Base-by-base conservation (phyloP, 2,888 invertebrate species). In the Eretmocerus hayati region DNA sequence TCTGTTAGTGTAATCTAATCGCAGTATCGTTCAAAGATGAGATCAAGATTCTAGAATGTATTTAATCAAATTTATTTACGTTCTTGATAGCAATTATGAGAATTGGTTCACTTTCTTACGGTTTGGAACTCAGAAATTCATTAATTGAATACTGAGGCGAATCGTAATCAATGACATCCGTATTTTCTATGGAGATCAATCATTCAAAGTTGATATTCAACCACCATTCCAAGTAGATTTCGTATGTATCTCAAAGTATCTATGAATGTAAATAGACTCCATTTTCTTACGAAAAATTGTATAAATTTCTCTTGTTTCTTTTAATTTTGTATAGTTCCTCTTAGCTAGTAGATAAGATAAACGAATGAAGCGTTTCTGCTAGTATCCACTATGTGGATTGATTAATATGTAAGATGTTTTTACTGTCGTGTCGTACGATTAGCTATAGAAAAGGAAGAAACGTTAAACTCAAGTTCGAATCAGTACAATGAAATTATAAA, bases 251-350 rank as follows among this genome's bases (percentile, higher is more conserved):
- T n/a, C n/a, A n/a, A n/a, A n/a, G n/a, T n/a, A n/a, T n/a, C n/a
- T n/a, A n/a, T n/a, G n/a, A n/a, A n/a, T n/a, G n/a, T n/a, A n/a
- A n/a, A n/a, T n/a, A n/a, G n/a, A 26, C 26, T 26, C 26, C 6
- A 9, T 11, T 26, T 26, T 26, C 11, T 26, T 26, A 26, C 26
- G 26, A 11, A 26, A 26, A 26, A 26, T 33, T 53, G 52, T 54
- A 55, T 41, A 56, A 53, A 56, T 38, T 46, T 53, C 53, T 32
- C 40, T 50, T 53, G 45, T 48, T 55, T 43, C 35, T 18, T 46
- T 53, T 52, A 36, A 53, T 52, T 56, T 54, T 56, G 52, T 52
- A 58, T 46, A 58, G 56, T 56, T 58, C 52, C 56, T 57, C 49
- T 52, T 46, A 56, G 45, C 46, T 26, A 45, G 31, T 54, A 51